These are phyloP conservation scores for Protonemura montana DNA, from an alignment of 2,888 invertebrate genomes.

Conservation along the genomic window DNA sequence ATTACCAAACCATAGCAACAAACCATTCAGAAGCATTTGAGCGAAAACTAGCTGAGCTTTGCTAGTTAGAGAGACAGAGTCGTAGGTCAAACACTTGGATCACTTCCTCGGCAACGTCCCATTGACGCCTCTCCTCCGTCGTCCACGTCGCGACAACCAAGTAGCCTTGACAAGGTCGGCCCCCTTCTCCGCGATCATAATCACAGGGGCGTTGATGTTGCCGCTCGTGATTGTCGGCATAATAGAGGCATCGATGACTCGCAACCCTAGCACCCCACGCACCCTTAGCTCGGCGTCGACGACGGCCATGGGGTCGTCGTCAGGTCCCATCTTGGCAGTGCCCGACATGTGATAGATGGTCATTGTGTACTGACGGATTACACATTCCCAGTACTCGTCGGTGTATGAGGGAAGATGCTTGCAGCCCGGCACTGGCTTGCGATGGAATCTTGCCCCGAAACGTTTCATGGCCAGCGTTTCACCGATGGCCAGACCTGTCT, in stretches of 20 bases:
- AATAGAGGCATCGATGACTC: constrained; percentile 87
- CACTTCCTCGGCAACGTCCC: neutral
- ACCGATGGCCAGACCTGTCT: constrained; percentile 81
- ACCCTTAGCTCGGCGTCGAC: constrained; percentile 80
- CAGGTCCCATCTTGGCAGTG: constrained; percentile 85
- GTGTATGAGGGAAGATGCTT: constrained; percentile 78
- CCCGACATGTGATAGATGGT: constrained; percentile 88
- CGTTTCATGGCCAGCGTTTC: constrained; percentile 80
- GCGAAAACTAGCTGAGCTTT: too few relatives aligned
- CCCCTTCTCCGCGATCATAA: constrained; percentile 89
- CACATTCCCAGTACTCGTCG: constrained; percentile 89
- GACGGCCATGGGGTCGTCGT: constrained; percentile 78
- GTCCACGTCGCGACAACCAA: constrained; percentile 61
- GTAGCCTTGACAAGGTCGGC: constrained; percentile 80
- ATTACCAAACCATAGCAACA: too few relatives aligned
- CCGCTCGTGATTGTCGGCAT: constrained; percentile 89
- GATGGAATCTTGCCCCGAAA: constrained; percentile 80
- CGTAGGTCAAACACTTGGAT: too few relatives aligned
- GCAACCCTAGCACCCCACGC: constrained; percentile 77
- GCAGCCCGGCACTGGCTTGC: constrained; percentile 80
- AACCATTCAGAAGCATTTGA: too few relatives aligned
- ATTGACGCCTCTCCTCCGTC: neutral
- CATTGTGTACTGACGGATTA: constrained; percentile 83
- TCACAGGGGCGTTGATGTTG: constrained; percentile 85
- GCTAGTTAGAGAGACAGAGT: too few relatives aligned